A percentile compares a stretch with the other conserved stretches of the same genome.
Conservation (phyloP, 2,888 invertebrate genomes). For the Odontocolon sp. region DNA sequence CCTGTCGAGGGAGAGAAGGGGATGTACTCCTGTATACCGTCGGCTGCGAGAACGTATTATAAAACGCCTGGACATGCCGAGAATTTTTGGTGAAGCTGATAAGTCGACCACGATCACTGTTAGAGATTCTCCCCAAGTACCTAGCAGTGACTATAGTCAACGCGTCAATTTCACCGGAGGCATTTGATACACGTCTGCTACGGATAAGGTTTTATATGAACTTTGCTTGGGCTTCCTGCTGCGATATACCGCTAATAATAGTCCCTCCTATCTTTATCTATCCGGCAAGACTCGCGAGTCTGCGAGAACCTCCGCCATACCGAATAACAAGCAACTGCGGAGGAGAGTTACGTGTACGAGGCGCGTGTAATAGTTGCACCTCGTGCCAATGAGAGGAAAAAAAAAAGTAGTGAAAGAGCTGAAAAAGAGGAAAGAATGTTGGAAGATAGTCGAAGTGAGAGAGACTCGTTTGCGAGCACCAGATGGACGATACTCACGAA, state of each 20-base stretch:
- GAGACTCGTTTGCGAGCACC: not conserved
- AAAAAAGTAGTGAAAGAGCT: not conserved
- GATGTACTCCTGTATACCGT: no score
- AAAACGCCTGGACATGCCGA: no score
- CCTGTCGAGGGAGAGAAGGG: no score
- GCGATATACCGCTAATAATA: conserved; percentile 69
- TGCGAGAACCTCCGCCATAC: not conserved
- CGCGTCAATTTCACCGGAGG: no score
- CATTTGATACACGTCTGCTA: conserved; percentile 12
- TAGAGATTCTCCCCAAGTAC: no score
- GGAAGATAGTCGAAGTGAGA: conserved; percentile 3
- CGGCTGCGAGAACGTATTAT: no score
- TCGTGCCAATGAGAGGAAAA: not conserved
- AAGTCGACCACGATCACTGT: no score
- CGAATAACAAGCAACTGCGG: conserved; percentile 12
- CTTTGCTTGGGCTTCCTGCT: conserved; percentile 61
- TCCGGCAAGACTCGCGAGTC: conserved; percentile 44
- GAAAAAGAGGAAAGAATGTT: conserved; percentile 28
- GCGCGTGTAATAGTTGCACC: conserved; percentile 3
- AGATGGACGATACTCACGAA: conserved; percentile 19
- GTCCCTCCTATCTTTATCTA: conserved; percentile 64
- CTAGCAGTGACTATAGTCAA: no score
- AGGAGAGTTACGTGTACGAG: not conserved
- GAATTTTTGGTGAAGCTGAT: no score
- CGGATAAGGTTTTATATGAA: conserved; percentile 45